phyloP scores from a whole-genome alignment of 2,888 invertebrate genomes.

The Diarsia brunnea region DNA sequence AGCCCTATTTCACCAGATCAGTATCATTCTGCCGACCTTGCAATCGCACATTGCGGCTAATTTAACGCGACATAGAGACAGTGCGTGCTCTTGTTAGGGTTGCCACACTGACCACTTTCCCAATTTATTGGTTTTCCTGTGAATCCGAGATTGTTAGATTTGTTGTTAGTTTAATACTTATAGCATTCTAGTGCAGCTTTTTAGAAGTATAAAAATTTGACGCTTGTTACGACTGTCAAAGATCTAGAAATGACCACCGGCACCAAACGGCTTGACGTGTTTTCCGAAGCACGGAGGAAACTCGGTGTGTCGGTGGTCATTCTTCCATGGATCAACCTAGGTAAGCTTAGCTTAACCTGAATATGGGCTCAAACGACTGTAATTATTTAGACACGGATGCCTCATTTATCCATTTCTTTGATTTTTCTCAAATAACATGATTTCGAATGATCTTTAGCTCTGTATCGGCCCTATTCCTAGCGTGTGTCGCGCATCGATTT shows the following conservation, averaged over 20 bases:
- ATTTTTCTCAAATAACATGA: not conserved
- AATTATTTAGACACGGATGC: not conserved
- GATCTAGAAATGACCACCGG: not conserved
- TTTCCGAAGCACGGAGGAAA: no score
- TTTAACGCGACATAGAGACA: slow-evolving; percentile 62
- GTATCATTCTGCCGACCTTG: slow-evolving; percentile 59
- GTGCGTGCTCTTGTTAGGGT: slow-evolving; percentile 55
- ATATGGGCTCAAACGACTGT: not conserved
- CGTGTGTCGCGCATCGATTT: slow-evolving; percentile 65
- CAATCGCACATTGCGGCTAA: slow-evolving; percentile 65
- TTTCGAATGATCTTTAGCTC: not conserved
- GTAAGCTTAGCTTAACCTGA: not conserved
- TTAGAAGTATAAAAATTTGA: not conserved
- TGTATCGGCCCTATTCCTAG: slow-evolving; percentile 54
- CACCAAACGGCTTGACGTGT: not conserved
- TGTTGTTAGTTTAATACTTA: not conserved
- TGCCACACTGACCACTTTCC: not conserved
- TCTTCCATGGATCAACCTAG: not conserved
- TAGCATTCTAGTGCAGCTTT: not conserved
- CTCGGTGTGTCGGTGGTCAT: not conserved
- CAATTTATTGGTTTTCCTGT: not conserved
- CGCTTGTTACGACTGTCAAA: not conserved
- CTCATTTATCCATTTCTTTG: not conserved
- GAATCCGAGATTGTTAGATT: not conserved
- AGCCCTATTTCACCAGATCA: slow-evolving; percentile 58